Percentiles rank a stretch among this genome's conserved stretches.
phyloP scores from a whole-genome alignment of 2,797 vertebrate genomes.

The Myotis pilosus region DNA sequence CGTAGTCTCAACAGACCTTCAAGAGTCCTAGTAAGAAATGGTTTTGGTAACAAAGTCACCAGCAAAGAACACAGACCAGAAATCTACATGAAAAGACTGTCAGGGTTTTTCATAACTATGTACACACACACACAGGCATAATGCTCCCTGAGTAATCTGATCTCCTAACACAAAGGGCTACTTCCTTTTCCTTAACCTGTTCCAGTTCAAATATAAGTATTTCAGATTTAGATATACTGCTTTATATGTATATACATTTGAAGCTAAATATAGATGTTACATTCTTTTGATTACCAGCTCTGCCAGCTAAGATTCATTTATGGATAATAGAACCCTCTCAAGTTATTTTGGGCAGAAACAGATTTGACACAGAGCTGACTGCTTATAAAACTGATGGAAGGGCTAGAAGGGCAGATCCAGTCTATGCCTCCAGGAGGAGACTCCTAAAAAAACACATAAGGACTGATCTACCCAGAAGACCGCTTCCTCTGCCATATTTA shows the following conservation, averaged over 20 bases:
- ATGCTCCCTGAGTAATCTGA: not conserved
- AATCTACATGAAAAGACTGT: slow-evolving; percentile 12
- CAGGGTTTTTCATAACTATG: not conserved
- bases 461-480: not conserved
- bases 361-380: not conserved
- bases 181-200: not conserved
- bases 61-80: slow-evolving; percentile 13
- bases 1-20: not conserved
- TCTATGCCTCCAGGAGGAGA: not conserved
- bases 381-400: not conserved
- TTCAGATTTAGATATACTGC: not conserved
- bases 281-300: not conserved
- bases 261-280: slow-evolving; percentile 10
- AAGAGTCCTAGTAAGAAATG: not conserved
- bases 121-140: too few relatives aligned
- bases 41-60: not conserved
- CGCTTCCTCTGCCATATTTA: not conserved
- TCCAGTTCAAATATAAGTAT: not conserved
- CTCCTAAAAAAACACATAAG: not conserved
- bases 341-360: slow-evolving; percentile 11
- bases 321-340: not conserved
- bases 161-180: not conserved
- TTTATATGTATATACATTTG: not conserved
- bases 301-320: not conserved
- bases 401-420: not conserved